Evolutionary conservation across 2,888 invertebrate genomes (phyloP), one percentile per base, ranked within the genome.

Genomic region (Heliconius hortense): DNA sequence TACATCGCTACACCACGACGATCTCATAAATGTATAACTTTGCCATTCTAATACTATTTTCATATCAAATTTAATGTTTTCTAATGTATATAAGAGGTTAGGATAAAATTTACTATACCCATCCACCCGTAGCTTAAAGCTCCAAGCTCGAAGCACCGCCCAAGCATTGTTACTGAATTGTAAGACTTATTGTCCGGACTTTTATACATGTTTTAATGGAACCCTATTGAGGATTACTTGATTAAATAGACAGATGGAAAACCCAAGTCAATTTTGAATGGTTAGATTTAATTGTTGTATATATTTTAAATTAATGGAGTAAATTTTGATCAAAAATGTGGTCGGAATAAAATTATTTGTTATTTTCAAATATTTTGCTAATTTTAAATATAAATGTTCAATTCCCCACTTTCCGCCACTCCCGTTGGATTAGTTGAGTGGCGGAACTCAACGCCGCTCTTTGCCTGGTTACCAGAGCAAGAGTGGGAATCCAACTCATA

Each of bases 131-230:
- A 28, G 62, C 31, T 63, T 63, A 4, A 66, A 66, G 39, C 7
- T 66, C 39, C 39, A 24, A 66, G 39, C 15, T 24, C 15, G 15
- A 24, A 66, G 24, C 63, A 24, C 35, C 35, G 64, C n/a, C 31
- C 64, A n/a, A 64, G n/a, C 24, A 39, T 64, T 64, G 64, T 64
- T 64, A 64, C 64, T n/a, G 35, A 31, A n/a, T 64, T 64, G 63
- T 64, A 64, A 39, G 39, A 39, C 39, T 66, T 66, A 66, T 43
- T 66, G 66, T 66, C 15, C 13, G 24, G 35, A 13, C 35, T 39
- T 66, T 66, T 66, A 43, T 66, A 66, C 15, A 43, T 39, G 39
- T 43, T 66, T 66, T 66, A 39, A 66, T 66, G 39, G 39, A 43
- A 24, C 39, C 39, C 39, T 43, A 39, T 66, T 35, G 39, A 66